Evolutionary conservation across 2,888 invertebrate genomes (phyloP).

Genomic region (Sphaerophoria taeniata): DNA sequence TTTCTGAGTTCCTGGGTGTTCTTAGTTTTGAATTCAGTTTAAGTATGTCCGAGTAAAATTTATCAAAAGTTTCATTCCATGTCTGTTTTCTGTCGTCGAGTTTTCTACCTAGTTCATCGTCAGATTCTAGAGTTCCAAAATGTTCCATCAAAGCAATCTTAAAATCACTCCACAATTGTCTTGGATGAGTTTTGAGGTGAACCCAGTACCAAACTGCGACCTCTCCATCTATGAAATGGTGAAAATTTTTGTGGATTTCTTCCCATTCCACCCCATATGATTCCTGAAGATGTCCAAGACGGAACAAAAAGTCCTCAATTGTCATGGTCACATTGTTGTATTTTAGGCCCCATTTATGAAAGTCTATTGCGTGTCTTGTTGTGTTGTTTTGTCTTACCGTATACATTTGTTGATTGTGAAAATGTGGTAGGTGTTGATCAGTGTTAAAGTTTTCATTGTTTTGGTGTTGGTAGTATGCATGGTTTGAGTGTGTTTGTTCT

Average conservation of each 20-base stretch:
- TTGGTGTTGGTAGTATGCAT: too few species aligned
- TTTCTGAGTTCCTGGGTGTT: too few species aligned
- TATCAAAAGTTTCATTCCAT: too few species aligned
- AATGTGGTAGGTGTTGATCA: too few species aligned
- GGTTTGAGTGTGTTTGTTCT: too few species aligned
- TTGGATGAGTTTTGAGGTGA: background rate
- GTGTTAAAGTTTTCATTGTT: too few species aligned
- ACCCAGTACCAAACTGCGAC: background rate
- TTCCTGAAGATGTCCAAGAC: background rate
- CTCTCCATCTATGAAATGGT: background rate
- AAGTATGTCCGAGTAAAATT: background rate
- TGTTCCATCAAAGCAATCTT: background rate
- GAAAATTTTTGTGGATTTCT: background rate
- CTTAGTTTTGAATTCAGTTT: background rate
- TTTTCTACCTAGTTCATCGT: background rate
- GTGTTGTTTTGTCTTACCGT: too few species aligned
- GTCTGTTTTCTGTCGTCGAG: too few species aligned
- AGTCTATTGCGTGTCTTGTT: too few species aligned
- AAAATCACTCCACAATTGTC: too few species aligned
- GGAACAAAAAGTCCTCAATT: constrained; percentile 1
- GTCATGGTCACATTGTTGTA: background rate
- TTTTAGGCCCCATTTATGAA: too few species aligned
- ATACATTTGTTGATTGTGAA: too few species aligned
- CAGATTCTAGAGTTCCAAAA: background rate
- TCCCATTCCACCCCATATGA: background rate